Evolutionary conservation across 2,888 invertebrate genomes (phyloP).

Genomic region (Patella depressa): DNA sequence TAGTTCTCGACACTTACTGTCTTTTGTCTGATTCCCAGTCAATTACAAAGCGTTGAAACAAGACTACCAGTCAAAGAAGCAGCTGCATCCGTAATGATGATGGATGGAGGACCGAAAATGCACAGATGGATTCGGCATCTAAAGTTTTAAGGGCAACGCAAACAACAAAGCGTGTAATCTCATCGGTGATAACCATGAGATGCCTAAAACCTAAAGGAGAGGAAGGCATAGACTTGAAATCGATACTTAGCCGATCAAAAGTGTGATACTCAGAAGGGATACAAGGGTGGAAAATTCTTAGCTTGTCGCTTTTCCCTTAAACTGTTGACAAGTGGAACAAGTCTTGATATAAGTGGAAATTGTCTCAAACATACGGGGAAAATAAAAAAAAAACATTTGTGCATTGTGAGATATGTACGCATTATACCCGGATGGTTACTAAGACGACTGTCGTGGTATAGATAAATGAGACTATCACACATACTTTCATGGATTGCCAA

Average conservation of each 20-base stretch:
- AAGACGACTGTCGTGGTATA: not conserved
- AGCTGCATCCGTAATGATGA: slow-evolving; percentile 5
- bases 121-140: not conserved
- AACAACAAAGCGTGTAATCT: slow-evolving; percentile 1
- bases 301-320: not conserved
- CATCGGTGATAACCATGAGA: slow-evolving; percentile 2
- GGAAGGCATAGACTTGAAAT: too few species aligned
- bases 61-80: not conserved
- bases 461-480: not conserved
- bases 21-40: not conserved
- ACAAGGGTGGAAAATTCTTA: not conserved
- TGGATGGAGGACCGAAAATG: not conserved
- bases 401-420: not conserved
- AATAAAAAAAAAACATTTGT: not conserved
- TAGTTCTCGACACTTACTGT: not conserved
- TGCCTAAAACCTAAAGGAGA: too few species aligned
- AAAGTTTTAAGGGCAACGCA: not conserved
- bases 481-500: not conserved
- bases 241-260: slow-evolving; percentile 3
- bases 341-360: not conserved
- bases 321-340: not conserved
- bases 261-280: not conserved
- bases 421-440: not conserved
- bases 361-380: not conserved
- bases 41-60: not conserved